Evolutionary conservation across 2,797 vertebrate species (phyloP), one percentile per base, ranked within the genome.

Genomic region (Leptodactylus fallax): DNA sequence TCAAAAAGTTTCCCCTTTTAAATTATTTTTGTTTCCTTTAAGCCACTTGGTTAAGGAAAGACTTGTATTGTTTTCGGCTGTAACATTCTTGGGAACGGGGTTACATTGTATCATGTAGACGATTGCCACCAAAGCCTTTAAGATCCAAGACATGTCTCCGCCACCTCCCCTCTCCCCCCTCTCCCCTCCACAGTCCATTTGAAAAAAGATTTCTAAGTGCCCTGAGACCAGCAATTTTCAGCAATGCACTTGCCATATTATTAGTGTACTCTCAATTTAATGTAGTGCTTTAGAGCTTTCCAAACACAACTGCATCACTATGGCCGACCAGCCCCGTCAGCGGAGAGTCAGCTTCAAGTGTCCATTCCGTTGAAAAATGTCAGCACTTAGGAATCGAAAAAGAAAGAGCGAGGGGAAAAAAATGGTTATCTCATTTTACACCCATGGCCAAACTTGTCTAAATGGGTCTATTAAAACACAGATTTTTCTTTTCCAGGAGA

Each of bases 191-290:
- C 56, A 84, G 80, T 85, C 87, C 81, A 85, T 88, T 81, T 80
- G 80, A 21, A 60, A 83, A 71, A 55, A 85, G 87, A 83, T 85
- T 80, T 76, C 65, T 85, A 85, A 88, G 87, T 85, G 82, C 82
- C 80, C 65, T 36, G 77, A 85, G 87, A 88, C 82, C 82, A 16
- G 87, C 83, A 88, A 88, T 88, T 88, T 85, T 65, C 87, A 16
- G 47, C 86, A 49, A 65, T 56, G 67, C 86, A 56, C 80, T 88
- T 72, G 87, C 87, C 53, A 13, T 88, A 81, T 85, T 85, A 85
- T 88, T 88, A 88, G 82, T 51, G 65, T 80, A 80, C 87, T 85
- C 74, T 88, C 87, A 72, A 80, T 88, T 85, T 88, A 88, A 85
- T 81, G 82, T 63, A 88, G 82, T 85, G 47, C 76, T 88, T 88